Conservation (phyloP, 2,113 vertebrate species). For the Heterotilapia buettikoferi region DNA sequence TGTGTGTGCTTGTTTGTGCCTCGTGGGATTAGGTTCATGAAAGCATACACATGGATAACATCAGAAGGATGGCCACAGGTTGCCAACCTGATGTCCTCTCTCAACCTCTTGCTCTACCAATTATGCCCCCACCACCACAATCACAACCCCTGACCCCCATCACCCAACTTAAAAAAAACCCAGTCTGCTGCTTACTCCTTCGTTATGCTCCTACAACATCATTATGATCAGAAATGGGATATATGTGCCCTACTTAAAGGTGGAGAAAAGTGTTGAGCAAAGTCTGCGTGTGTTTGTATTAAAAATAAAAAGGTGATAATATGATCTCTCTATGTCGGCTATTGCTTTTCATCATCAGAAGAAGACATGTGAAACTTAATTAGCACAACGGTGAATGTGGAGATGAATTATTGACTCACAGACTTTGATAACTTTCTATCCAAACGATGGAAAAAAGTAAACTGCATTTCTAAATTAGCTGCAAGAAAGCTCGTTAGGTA, state of each 20-base stretch:
- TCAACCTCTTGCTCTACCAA: constrained; percentile 7
- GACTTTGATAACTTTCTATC: neutral
- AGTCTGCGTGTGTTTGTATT: neutral
- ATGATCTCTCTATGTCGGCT: neutral
- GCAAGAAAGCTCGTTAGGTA: neutral
- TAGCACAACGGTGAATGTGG: neutral
- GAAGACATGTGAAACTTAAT: neutral
- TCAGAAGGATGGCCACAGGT: constrained; percentile 61
- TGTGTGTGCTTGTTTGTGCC: constrained; percentile 5
- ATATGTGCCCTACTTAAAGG: constrained; percentile 32
- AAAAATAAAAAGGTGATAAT: neutral
- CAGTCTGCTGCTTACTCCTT: neutral
- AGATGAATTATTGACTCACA: neutral
- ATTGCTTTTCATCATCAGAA: neutral
- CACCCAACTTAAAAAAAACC: neutral
- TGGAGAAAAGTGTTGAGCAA: neutral
- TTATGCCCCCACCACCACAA: neutral
- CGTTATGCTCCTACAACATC: neutral
- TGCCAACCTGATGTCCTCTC: constrained; percentile 52
- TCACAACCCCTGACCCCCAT: neutral
- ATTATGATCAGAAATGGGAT: constrained; percentile 22
- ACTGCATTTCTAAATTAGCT: neutral
- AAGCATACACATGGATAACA: constrained; percentile 52
- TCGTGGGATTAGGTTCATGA: constrained; percentile 46
- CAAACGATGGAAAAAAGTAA: neutral